Percentiles rank a stretch among this genome's conserved stretches.
Evolutionary conservation across 2,113 vertebrate genomes (phyloP).

Genomic region (Ptychochromis oligacanthus): DNA sequence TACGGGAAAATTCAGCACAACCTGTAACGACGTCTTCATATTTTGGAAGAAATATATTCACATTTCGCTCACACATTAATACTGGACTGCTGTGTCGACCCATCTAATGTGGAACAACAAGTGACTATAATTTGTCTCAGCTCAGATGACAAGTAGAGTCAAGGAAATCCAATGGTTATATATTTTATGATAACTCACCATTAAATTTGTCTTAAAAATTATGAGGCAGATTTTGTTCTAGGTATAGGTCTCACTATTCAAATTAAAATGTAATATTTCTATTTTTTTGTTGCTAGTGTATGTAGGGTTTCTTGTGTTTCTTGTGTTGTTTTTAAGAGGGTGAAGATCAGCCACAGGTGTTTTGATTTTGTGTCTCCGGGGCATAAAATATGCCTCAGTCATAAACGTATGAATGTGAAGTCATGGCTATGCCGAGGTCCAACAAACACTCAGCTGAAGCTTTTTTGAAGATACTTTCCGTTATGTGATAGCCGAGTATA

Average conservation of each 20-base stretch:
- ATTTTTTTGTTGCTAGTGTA: not conserved
- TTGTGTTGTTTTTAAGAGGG: not conserved
- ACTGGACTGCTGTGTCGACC: not conserved
- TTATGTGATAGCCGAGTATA: not conserved
- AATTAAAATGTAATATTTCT: not conserved
- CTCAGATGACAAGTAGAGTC: not conserved
- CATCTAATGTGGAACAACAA: not conserved
- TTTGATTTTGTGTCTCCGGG: slow-evolving; percentile 1
- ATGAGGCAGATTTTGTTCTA: not conserved
- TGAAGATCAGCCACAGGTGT: not conserved
- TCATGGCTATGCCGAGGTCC: not conserved
- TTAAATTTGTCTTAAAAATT: not conserved
- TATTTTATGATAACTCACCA: not conserved
- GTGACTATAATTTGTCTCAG: not conserved
- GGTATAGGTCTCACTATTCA: not conserved
- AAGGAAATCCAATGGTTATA: not conserved
- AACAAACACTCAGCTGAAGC: slow-evolving; percentile 8
- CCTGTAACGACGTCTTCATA: not conserved
- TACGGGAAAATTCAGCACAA: not conserved
- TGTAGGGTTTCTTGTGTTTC: not conserved
- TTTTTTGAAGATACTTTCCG: not conserved
- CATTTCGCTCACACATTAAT: not conserved
- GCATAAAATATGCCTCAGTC: not conserved
- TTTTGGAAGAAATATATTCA: not conserved
- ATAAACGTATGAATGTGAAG: slow-evolving; percentile 2